Evolutionary conservation across 2,113 vertebrate species (phyloP).

Genomic region (Pteropus alecto): DNA sequence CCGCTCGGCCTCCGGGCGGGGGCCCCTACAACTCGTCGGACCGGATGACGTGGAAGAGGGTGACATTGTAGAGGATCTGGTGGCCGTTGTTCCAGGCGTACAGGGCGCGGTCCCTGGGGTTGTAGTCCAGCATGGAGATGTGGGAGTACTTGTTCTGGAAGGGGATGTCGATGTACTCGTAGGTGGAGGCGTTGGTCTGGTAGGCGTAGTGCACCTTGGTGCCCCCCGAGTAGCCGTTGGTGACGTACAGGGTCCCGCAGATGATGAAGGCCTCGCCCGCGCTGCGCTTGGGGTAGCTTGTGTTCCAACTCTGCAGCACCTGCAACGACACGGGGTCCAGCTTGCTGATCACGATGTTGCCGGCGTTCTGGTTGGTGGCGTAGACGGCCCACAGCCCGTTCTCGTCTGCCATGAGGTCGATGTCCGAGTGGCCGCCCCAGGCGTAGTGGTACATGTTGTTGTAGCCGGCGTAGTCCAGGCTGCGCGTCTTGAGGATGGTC

Average conservation of each 20-base stretch:
- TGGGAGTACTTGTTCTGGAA: slow-evolving; percentile 98
- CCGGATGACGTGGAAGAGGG: slow-evolving; percentile 96
- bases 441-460: slow-evolving; percentile 98
- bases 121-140: slow-evolving; percentile 99
- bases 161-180: slow-evolving; percentile 98
- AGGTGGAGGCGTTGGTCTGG: slow-evolving; percentile 98
- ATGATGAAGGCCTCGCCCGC: slow-evolving; percentile 99
- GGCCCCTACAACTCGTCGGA: slow-evolving; percentile 85
- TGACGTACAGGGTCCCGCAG: slow-evolving; percentile 97
- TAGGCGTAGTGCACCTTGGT: slow-evolving; percentile 99
- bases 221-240: slow-evolving; percentile 96
- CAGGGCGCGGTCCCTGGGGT: slow-evolving; percentile 96
- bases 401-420: slow-evolving; percentile 98
- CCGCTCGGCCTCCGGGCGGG: slow-evolving; percentile 28
- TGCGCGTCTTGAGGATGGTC: slow-evolving; percentile 94
- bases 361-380: slow-evolving; percentile 98
- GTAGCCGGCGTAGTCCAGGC: slow-evolving; percentile 96
- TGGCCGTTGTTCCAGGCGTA: slow-evolving; percentile 99
- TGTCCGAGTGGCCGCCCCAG: slow-evolving; percentile 98
- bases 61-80: slow-evolving; percentile 98
- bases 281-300: slow-evolving; percentile 97
- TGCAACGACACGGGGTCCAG: slow-evolving; percentile 94
- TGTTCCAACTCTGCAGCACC: slow-evolving; percentile 95
- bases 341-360: slow-evolving; percentile 98
- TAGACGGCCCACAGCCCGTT: slow-evolving; percentile 97